Evolutionary conservation across 2,797 vertebrate genomes (phyloP), one percentile per base, ranked within the genome.

Genomic region (Tympanoctomys barrerae): DNA sequence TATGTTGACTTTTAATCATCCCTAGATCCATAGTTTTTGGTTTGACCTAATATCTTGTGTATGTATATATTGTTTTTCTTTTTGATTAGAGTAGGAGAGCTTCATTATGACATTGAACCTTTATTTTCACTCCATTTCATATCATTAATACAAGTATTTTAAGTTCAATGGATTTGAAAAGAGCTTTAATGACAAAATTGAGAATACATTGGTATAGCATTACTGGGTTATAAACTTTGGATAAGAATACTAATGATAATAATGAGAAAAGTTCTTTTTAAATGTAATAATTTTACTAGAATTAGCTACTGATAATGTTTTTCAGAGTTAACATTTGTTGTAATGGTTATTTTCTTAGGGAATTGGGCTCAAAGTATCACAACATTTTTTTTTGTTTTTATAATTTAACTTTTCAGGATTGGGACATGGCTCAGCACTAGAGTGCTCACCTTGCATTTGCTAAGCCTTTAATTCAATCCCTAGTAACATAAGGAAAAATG

Each of bases 251-350:
- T 71, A 42, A 73, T 39, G 31, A 79, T 1, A 54, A 79, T 95
- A 98, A 89, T 96, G 85, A 95, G 87, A 21, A 97, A 97, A 96
- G 94, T 97, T 95, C 0, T 90, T 77, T 97, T 79, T 39, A 62
- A 46, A 26, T 97, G 0, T 31, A 97, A 95, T 94, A 88, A 14
- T 57, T 36, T 91, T 96, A 90, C 91, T 96, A 66, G 94, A 87
- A 39, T 81, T 97, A 98, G 96, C 95, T 73, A 33, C 42, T 33
- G 75, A 1, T 96, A 33, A 42, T 98, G n/a, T 71, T 90, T 97
- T 90, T 46, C 54, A 52, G 24, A 68, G 62, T 92, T 97, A 97
- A 92, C 87, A 86, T 94, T 98, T 97, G 46, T 61, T 96, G 90
- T 96, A 95, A 79, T 95, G 78, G 87, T 61, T 93, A 21, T 86